Evolutionary conservation across 2,113 vertebrate genomes (phyloP).

Genomic region (Psammodynastes pulverulentus): DNA sequence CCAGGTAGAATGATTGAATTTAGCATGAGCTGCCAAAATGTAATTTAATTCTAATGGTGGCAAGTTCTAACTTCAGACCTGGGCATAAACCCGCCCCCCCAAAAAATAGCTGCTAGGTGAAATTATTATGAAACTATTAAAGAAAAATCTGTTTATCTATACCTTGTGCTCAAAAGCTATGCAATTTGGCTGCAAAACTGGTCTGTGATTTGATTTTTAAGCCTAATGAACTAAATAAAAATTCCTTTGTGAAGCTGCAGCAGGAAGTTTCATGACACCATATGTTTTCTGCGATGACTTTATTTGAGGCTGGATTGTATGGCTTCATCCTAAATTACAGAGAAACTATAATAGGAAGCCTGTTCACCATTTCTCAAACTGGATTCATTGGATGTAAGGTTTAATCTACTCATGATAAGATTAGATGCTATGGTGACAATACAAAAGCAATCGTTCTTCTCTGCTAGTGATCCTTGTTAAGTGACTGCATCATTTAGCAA

Average conservation of each 20-base stretch:
- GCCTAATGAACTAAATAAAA: background rate
- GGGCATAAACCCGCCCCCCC: background rate
- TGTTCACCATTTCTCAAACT: background rate
- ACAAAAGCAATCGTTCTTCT: background rate
- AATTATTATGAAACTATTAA: background rate
- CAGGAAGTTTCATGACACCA: background rate
- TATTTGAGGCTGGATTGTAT: background rate
- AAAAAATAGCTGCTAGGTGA: background rate
- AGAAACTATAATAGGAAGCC: background rate
- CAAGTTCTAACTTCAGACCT: background rate
- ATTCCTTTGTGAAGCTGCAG: background rate
- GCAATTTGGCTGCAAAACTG: background rate
- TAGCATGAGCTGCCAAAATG: background rate
- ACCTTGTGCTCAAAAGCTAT: background rate
- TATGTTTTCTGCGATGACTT: background rate
- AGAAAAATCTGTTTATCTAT: constrained; percentile 4
- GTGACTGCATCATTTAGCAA: background rate
- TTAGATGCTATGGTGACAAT: background rate
- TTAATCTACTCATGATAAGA: background rate
- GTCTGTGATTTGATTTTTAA: background rate
- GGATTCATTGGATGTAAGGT: background rate
- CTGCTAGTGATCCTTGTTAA: background rate
- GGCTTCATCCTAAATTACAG: background rate
- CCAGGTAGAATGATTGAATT: background rate
- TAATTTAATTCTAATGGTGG: background rate